Base-by-base conservation (phyloP, 2,888 invertebrate species). In the Nemurella pictetii region DNA sequence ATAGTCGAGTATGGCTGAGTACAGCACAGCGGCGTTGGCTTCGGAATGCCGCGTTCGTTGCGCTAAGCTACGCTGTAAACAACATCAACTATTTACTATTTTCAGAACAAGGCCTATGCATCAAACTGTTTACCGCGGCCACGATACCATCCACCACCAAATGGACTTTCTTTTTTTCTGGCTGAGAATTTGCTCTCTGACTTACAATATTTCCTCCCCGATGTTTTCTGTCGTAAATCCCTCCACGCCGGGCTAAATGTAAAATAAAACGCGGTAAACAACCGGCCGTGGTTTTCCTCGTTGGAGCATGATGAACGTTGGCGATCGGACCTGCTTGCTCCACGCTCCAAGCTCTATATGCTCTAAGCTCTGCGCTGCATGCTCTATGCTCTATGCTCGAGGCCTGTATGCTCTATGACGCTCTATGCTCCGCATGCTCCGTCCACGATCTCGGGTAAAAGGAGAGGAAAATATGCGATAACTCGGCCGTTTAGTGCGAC, bases 261-360 rank as follows among this genome's bases (percentile, higher is more conserved):
- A 55, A 82, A 78, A 55, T 82, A 82, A 78, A 55, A 55, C 35
- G 26, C 28, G 55, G 82, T 82, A 82, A 82, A 82, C 82, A 82
- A 82, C 28, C 5, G 4, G 28, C 55, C 82, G 78, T 27, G 78
- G n/a, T 30, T 27, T 30, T 30, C n/a, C 15, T 78, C 29, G 55
- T 30, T 28, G n/a, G 30, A n/a, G n/a, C n/a, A n/a, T n/a, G n/a
- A n/a, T n/a, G n/a, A 78, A 78, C 28, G 9, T 78, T 30, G 78
- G 78, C 78, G 28, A 78, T 78, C 30, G 78, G 4, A n/a, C 29
- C 28, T 20, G 78, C 7, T 4, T 29, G 30, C 5, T 15, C 12
- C 20, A 20, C 2, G 20, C 25, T 74, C 25, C 15, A 74, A 74
- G 25, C 15, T n/a, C 9, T 74, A 74, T 12, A 74, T 74, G 25